Evolutionary conservation across 2,888 invertebrate species (phyloP), one percentile per base, ranked within the genome.

Genomic region (Torymus tubicola): DNA sequence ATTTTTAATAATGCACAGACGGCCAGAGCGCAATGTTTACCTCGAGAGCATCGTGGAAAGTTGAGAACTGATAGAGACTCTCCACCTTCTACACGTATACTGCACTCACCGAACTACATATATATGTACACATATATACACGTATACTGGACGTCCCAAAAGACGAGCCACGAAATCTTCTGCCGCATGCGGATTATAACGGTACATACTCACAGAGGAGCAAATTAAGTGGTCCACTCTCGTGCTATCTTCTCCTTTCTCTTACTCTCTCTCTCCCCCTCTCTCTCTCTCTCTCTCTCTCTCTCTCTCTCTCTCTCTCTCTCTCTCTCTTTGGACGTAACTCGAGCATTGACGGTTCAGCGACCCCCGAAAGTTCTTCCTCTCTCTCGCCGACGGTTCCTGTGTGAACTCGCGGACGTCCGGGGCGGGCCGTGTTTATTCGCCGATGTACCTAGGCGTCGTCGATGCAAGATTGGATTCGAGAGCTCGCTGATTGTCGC

Each of bases 1-100:
- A 71, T 71, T 60, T 71, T 71, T 60, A 71, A 71, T 71, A 71
- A 71, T 31, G 61, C 63, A 53, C 21, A 12, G 53, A 16, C 16
- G 61, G 60, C 42, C 50, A 52, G 55, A 68, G n/a, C n/a, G 12
- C 24, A 24, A 53, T 53, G 61, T 72, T 72, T 63, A 61, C 61
- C 67, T 67, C 67, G n/a, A n/a, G 64, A 42, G 31, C 14, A 67
- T n/a, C 50, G 64, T 13, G n/a, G 10, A 71, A 61, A 71, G 71
- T 52, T 71, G 14, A 14, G 21, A 52, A 21, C 50, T 14, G 50
- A 52, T 14, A 71, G 61, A 71, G n/a, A 71, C 50, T 13, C 31
- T 31, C 3, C 31, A 2, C 3, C 21, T 21, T 21, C 21, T 31
- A 31, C 31, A 31, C 5, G 31, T 31, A 31, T 31, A 31, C 31